Evolutionary conservation across 2,797 vertebrate genomes (phyloP).

Genomic region (Phrynocephalus guinanensis): DNA sequence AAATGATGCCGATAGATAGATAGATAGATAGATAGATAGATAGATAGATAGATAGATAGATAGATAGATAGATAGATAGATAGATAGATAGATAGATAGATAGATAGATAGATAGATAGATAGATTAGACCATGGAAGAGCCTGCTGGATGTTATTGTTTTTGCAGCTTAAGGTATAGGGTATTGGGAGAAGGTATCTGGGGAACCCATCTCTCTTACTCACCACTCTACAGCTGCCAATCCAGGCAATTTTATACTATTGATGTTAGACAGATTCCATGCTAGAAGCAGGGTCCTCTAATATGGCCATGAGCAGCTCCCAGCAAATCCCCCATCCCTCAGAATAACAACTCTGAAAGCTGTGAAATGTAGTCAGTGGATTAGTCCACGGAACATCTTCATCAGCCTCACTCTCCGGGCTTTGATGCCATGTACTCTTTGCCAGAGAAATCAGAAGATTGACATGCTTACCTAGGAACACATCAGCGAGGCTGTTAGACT

Average conservation of each 20-base stretch:
- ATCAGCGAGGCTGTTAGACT: slow-evolving; percentile 95
- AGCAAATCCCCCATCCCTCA: background rate
- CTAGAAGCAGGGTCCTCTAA: background rate
- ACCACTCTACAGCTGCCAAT: background rate
- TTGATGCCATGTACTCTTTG: no score
- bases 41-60: no score
- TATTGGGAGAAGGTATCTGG: background rate
- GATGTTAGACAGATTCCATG: background rate
- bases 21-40: no score
- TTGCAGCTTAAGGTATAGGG: background rate
- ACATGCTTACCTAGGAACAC: slow-evolving; percentile 87
- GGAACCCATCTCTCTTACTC: background rate
- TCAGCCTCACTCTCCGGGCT: background rate
- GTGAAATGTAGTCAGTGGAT: background rate
- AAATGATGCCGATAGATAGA: no score
- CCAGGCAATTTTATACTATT: no score
- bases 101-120: no score
- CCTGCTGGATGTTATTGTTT: background rate
- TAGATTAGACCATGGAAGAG: background rate
- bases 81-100: no score
- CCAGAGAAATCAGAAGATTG: slow-evolving; percentile 24
- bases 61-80: no score
- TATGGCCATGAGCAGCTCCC: background rate
- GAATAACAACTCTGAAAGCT: background rate
- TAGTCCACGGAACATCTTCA: background rate